Evolutionary conservation across 2,888 invertebrate species (phyloP).

Genomic region (Cerceris rybyensis): DNA sequence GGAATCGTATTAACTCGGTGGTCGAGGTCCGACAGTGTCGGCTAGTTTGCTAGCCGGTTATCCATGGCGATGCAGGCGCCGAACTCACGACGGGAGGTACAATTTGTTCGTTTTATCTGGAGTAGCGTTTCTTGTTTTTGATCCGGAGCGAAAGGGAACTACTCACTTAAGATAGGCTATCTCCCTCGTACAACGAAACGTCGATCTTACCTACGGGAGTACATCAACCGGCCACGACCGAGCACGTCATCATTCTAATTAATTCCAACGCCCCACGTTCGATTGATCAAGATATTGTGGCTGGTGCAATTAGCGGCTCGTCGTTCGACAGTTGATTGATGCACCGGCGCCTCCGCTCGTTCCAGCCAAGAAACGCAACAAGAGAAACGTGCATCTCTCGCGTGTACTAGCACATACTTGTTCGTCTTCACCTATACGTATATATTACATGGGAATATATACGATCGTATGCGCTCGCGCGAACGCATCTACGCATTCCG

Average conservation of each 20-base stretch:
- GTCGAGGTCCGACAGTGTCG: not conserved
- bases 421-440: not conserved
- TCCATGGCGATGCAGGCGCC: conserved; percentile 23
- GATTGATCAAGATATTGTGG: conserved; percentile 75
- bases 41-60: not conserved
- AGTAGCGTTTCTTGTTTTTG: conserved; percentile 35
- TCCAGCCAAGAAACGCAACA: conserved; percentile 32
- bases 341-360: conserved; percentile 62
- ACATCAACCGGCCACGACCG: conserved; percentile 33
- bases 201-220: conserved; percentile 33
- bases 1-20: conserved; percentile 28
- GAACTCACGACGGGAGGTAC: conserved; percentile 30
- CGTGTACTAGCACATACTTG: not conserved
- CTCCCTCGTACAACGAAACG: conserved; percentile 43
- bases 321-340: conserved; percentile 73
- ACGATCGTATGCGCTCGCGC: not conserved
- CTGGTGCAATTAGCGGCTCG: conserved; percentile 69
- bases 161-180: conserved; percentile 65
- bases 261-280: conserved; percentile 73
- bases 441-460: no score
- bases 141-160: conserved; percentile 43
- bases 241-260: conserved; percentile 77
- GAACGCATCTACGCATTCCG: not conserved
- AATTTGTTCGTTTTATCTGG: conserved; percentile 61
- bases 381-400: conserved; percentile 3